Base-by-base conservation (phyloP, 2,888 invertebrate species). In the Idaea straminata region DNA sequence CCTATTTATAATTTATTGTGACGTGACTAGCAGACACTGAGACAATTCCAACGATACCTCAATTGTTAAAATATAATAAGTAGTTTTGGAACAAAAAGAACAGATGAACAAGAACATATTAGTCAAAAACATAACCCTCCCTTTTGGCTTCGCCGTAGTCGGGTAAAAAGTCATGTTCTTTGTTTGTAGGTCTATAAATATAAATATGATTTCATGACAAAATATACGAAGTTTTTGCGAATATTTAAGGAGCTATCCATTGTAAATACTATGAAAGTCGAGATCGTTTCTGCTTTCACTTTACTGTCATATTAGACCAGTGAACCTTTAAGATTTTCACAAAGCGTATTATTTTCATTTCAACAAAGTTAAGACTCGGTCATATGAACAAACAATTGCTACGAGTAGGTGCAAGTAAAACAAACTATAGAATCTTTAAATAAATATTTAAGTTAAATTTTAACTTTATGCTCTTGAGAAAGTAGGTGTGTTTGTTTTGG, bases 261-360 rank as follows among this genome's bases (percentile, higher is more conserved):
- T 66, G 61, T 63, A 62, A 63, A 64, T 66, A 63, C 66, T 70
- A 63, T 68, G 64, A 67, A 66, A 66, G 68, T 70, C n/a, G n/a
- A n/a, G n/a, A n/a, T n/a, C 66, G 64, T 58, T 58, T 63, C 25
- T 59, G 63, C 61, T 66, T 64, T 72, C 72, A 70, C 69, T 72
- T 69, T 68, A 59, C 66, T 72, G 72, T 69, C 72, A 68, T 63
- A 67, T 72, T 70, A 70, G 69, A 25, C 36, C 72, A 72, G 66
- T 70, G 70, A 70, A 69, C 69, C 67, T 68, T 67, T 68, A 68
- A 64, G 67, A 69, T 72, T 72, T 68, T 59, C 65, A 67, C 64
- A 61, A 57, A 69, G 67, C 68, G 66, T 64, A 47, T 57, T 64
- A 57, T 66, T 65, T 59, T 47, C 61, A 61, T 67, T 70, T 72